phyloP scores from a whole-genome alignment of 2,797 vertebrate species.

The Acipenser oxyrinchus region DNA sequence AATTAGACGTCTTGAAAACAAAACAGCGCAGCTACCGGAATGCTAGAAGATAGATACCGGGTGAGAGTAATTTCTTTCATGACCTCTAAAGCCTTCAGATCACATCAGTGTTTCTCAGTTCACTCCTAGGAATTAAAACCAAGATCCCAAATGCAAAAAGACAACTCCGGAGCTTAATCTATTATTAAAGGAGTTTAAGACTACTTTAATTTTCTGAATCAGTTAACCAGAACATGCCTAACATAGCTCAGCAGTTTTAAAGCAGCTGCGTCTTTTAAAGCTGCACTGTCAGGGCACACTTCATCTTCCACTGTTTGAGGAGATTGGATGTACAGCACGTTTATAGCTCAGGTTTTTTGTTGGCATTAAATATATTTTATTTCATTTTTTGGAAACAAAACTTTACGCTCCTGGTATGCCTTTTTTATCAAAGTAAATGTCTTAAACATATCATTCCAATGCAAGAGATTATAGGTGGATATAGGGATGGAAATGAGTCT shows the following conservation, averaged over 20 bases:
- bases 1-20: too few species aligned
- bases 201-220: conserved; percentile 63
- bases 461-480: too few species aligned
- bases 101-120: conserved; percentile 12
- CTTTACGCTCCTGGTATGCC: too few species aligned
- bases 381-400: too few species aligned
- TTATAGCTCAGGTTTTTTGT: too few species aligned
- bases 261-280: neutral
- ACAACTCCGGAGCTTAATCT: conserved; percentile 37
- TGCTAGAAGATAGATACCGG: too few species aligned
- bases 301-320: neutral
- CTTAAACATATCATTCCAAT: too few species aligned
- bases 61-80: conserved; percentile 13
- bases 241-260: conserved; percentile 34
- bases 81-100: conserved; percentile 27
- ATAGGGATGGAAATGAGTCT: too few species aligned
- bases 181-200: conserved; percentile 31
- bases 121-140: conserved; percentile 26
- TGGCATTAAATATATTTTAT: too few species aligned
- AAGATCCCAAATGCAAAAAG: conserved; percentile 29
- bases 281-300: too few species aligned
- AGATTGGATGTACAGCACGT: neutral
- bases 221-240: conserved; percentile 55
- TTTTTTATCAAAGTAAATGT: too few species aligned
- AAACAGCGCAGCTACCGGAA: too few species aligned